Evolutionary conservation across 2,888 invertebrate species (phyloP), one percentile per base, ranked within the genome.

Genomic region (Halictus ligatus): DNA sequence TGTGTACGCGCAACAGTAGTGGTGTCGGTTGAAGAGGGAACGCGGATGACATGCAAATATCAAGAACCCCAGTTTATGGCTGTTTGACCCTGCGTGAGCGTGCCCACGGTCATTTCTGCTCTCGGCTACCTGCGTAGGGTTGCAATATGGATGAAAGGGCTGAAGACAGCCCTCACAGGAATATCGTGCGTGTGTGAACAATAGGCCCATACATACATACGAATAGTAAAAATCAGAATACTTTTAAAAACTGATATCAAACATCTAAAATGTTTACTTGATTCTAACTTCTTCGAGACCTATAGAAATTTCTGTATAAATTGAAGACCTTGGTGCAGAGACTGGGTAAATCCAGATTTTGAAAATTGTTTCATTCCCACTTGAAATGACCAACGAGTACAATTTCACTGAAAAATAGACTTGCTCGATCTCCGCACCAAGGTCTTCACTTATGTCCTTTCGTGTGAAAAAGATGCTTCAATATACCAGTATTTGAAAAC

Each of bases 21-120:
- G 60, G 50, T 6, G 21, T 54, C 54, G 54, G 6, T 64, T 29
- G 64, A 64, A 25, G 60, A 13, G 13, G 60, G 60, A 60, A 60
- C 60, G 25, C 25, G 10, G 25, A 25, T 64, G 25, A 29, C 29
- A 64, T 64, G 64, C 64, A 64, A 64, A 64, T 64, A 15, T 64
- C 64, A 64, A 64, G 64, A 29, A 64, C 64, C 64, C 64, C 25
- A 64, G 64, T 64, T 64, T 64, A 64, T 64, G 64, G 29, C 29
- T 29, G 29, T 64, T 64, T 64, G 64, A 64, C 64, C 29, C 29
- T 64, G 29, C 64, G 7, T 29, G 64, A 29, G 64, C 64, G 64
- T 64, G 25, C 29, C 64, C 64, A 29, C 15, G 64, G 64, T 29
- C 64, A 64, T 64, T 64, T 64, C 25, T 15, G 29, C 29, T 29